Evolutionary conservation across 2,113 vertebrate species (phyloP).

Genomic region (Centrocercus urophasianus): DNA sequence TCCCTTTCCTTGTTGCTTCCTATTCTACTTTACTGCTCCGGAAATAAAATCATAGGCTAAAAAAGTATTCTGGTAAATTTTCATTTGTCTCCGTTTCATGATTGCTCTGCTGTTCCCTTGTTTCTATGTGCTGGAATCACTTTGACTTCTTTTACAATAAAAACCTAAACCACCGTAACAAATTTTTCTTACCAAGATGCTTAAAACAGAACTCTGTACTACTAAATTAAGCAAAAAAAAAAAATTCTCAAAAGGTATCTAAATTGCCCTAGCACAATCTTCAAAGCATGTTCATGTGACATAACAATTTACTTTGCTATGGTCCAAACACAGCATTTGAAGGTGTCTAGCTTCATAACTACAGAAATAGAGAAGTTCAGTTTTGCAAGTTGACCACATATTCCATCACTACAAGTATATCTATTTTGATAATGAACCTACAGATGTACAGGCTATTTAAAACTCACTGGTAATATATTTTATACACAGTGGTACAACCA

Average conservation of each 20-base stretch:
- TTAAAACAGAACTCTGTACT: background rate
- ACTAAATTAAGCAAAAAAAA: background rate
- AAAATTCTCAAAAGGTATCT: background rate
- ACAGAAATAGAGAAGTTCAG: background rate
- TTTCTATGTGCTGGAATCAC: background rate
- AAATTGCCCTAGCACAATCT: background rate
- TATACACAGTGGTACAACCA: background rate
- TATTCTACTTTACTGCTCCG: background rate
- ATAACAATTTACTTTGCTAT: background rate
- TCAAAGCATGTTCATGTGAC: background rate
- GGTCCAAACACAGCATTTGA: fast-evolving
- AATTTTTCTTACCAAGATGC: background rate
- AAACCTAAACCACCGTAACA: background rate
- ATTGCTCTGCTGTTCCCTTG: background rate
- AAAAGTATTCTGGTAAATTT: background rate
- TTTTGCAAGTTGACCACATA: background rate
- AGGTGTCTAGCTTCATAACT: background rate
- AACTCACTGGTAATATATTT: background rate
- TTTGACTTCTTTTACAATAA: background rate
- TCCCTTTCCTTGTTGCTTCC: background rate
- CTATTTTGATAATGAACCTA: background rate
- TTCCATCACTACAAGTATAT: background rate
- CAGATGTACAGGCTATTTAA: background rate
- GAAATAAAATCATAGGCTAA: background rate
- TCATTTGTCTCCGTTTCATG: background rate